phyloP scores from a whole-genome alignment of 2,888 invertebrate genomes.

The Trissonchulus sp. region DNA sequence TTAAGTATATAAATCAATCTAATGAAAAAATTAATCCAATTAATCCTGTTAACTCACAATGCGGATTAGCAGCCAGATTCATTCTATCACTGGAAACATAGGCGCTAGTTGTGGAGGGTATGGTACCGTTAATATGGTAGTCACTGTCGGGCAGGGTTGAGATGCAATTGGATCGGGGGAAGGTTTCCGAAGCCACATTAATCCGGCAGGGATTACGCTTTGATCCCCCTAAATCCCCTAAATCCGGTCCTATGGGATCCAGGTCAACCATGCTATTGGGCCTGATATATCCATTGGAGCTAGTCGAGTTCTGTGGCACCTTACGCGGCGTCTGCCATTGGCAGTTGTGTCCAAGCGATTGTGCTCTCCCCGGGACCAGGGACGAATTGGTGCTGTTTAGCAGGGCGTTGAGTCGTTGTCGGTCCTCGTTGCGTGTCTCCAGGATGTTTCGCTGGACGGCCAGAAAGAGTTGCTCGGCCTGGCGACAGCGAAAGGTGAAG shows the following conservation, averaged over 20 bases:
- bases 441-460: constrained; percentile 77
- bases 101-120: no score
- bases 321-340: not conserved
- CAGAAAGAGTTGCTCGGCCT: constrained; percentile 78
- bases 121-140: not conserved
- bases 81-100: no score
- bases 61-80: no score
- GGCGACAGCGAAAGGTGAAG: constrained; percentile 81
- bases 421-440: constrained; percentile 42
- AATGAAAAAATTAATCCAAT: no score
- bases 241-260: not conserved
- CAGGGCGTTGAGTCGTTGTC: not conserved
- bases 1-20: no score
- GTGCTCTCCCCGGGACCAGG: no score
- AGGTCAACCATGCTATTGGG: not conserved
- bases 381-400: not conserved
- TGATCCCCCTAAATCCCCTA: no score
- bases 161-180: not conserved
- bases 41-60: no score
- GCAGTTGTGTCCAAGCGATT: no score
- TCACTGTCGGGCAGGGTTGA: not conserved
- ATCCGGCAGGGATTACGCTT: not conserved
- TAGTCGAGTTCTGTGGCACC: not conserved
- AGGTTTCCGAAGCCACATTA: not conserved
- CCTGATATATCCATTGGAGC: not conserved